These are phyloP conservation scores for Psittacula echo DNA, from an alignment of 2,797 vertebrate genomes.

Conservation along the genomic window DNA sequence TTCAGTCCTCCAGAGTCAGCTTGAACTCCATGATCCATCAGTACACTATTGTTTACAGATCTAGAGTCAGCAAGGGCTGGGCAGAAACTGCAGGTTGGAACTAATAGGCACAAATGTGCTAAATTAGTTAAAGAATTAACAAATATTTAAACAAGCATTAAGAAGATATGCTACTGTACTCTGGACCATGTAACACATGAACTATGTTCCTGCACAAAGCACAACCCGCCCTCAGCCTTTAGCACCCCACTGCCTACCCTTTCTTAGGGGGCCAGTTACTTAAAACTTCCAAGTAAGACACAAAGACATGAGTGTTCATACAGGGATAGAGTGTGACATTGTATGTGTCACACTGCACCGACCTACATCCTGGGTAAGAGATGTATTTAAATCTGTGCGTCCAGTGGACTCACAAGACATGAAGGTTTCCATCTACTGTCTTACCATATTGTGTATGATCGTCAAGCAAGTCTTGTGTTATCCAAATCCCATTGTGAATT, in stretches of 20 bases:
- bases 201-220: background rate
- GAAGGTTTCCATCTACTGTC: background rate
- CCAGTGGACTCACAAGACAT: background rate
- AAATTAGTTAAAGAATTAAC: background rate
- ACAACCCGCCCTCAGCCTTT: background rate
- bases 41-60: background rate
- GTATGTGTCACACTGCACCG: background rate
- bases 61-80: background rate
- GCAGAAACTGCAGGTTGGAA: background rate
- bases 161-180: background rate
- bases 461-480: background rate
- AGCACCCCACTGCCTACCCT: background rate
- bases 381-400: background rate
- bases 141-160: background rate
- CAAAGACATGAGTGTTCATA: background rate
- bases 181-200: background rate
- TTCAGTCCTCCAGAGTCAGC: background rate
- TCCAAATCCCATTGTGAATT: background rate
- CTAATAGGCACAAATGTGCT: background rate
- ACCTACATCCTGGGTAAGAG: background rate
- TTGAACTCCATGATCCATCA: background rate
- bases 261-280: background rate
- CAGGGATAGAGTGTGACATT: background rate
- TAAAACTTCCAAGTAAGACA: background rate
- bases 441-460: background rate